Conservation (phyloP, 2,113 vertebrate species). For the Prochilodus magdalenae region DNA sequence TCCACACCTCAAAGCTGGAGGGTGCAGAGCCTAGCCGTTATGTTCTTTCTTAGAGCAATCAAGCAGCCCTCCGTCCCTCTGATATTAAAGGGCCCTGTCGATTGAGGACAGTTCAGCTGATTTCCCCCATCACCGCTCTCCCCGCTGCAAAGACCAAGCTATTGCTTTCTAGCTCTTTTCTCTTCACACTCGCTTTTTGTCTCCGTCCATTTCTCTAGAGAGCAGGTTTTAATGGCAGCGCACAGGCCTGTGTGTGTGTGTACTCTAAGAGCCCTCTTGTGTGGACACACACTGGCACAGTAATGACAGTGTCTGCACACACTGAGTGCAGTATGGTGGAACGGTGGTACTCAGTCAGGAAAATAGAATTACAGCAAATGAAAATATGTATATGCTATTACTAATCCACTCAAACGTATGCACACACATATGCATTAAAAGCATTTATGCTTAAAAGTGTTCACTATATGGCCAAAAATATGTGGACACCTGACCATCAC, state of each 20-base stretch:
- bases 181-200: background rate
- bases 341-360: background rate
- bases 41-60: slow-evolving; percentile 15
- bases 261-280: background rate
- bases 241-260: slow-evolving; percentile 6
- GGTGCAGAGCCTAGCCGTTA: background rate
- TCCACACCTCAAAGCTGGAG: background rate
- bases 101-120: background rate
- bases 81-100: background rate
- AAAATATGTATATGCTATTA: background rate
- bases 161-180: background rate
- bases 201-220: background rate
- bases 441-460: too few relatives aligned
- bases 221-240: slow-evolving; percentile 18
- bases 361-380: slow-evolving; percentile 53
- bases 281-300: slow-evolving; percentile 17
- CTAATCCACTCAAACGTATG: too few relatives aligned
- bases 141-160: background rate
- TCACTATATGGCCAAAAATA: too few relatives aligned
- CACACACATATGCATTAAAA: too few relatives aligned
- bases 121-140: background rate
- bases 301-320: slow-evolving; percentile 50
- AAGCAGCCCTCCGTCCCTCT: background rate
- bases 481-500: too few relatives aligned
- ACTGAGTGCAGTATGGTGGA: background rate